Base-by-base conservation (phyloP, 2,888 invertebrate genomes). In the Eupithecia abbreviata region DNA sequence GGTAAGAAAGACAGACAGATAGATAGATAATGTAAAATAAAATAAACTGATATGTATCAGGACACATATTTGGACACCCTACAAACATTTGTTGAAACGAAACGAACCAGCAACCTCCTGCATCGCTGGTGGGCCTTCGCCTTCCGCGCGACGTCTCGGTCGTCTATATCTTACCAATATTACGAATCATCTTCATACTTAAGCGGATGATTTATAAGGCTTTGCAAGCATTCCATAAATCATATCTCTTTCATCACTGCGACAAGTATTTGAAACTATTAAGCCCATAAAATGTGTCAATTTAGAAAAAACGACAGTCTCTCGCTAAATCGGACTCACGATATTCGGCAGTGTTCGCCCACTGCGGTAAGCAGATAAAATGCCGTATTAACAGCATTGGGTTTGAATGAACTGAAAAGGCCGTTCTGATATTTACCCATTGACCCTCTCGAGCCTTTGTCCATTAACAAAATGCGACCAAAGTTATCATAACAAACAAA, bases 1-100 rank as follows among this genome's bases (percentile, higher is more conserved):
- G 96, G 98, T 94, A 97, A 88, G 72, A 70, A 45, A n/a, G 1
- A n/a, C 18, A n/a, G 1, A n/a, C 18, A 58, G 7, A 4, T 7
- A 55, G 49, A 49, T 47, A 47, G 47, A 30, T 30, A 30, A 30
- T 30, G 30, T 30, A 30, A 30, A 30, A 30, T 30, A 30, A 30
- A 30, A 30, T n/a, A 30, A 30, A 30, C 30, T 30, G 30, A 30
- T 30, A 30, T 30, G 30, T 30, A 30, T 30, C 30, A 30, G 30
- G 30, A 30, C 30, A 30, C 30, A 30, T 30, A 30, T 30, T 30
- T 30, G 30, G 30, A 30, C 1, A 30, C 1, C 30, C 30, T 30
- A 30, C 30, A 30, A 30, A 30, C 30, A 30, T 30, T 30, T 30
- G 30, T 30, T 30, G 30, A 30, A 30, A 30, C 30, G 30, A 30